A percentile compares a stretch with the other conserved stretches of the same genome.
Evolutionary conservation across 2,113 vertebrate genomes (phyloP).

Genomic region (Toxotes chatareus): DNA sequence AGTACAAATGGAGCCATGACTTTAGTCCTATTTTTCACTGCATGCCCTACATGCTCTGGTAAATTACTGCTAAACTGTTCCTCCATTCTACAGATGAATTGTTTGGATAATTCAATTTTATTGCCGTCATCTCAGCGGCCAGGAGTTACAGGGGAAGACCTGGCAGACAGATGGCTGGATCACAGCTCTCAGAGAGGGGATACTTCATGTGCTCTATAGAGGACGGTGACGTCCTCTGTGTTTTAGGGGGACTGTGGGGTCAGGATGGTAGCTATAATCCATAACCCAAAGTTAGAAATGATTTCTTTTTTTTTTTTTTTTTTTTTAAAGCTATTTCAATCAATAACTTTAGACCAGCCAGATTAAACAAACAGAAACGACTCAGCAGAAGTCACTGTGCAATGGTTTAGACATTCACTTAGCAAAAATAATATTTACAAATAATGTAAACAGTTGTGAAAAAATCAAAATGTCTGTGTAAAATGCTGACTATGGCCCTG

Average conservation of each 20-base stretch:
- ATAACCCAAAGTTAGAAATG: not conserved
- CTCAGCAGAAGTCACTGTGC: too few species aligned
- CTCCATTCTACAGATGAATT: conserved; percentile 53
- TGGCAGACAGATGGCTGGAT: conserved; percentile 14
- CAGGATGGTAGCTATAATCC: not conserved
- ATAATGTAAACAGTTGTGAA: too few species aligned
- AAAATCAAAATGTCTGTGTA: too few species aligned
- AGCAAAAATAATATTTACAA: not conserved
- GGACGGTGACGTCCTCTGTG: not conserved
- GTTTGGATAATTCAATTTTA: conserved; percentile 44
- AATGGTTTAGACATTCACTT: too few species aligned
- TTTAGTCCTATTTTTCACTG: conserved; percentile 32
- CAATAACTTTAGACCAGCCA: too few species aligned
- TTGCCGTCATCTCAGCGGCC: conserved; percentile 27
- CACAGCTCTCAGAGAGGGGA: conserved; percentile 4
- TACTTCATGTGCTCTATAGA: not conserved
- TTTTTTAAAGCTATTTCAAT: too few species aligned
- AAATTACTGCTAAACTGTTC: conserved; percentile 47
- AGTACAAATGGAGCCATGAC: conserved; percentile 56
- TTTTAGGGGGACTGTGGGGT: not conserved
- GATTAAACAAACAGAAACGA: too few species aligned
- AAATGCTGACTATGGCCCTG: too few species aligned
- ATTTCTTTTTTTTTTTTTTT: too few species aligned
- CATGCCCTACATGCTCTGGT: conserved; percentile 2
- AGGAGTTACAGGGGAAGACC: conserved; percentile 28